These are phyloP conservation scores for Eretmocerus hayati DNA, from an alignment of 2,888 invertebrate species.

Conservation along the genomic window DNA sequence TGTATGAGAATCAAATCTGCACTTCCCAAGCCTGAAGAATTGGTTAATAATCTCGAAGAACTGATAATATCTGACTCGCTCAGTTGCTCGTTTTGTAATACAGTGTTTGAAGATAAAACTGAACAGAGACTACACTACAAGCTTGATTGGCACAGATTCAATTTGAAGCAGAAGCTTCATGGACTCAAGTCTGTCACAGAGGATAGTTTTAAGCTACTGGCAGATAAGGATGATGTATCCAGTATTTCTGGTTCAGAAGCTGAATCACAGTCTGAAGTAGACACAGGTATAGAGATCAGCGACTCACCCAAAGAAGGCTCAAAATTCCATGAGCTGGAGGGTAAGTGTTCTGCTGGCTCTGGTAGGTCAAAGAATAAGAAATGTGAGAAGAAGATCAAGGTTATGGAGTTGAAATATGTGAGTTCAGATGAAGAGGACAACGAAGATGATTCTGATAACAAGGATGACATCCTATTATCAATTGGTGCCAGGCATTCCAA, in stretches of 20 bases:
- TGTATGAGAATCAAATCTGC: conserved; percentile 54
- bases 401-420: conserved; percentile 28
- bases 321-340: conserved; percentile 22
- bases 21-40: conserved; percentile 26
- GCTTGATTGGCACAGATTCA: conserved; percentile 79
- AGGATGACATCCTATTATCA: conserved; percentile 29
- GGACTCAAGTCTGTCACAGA: conserved; percentile 53
- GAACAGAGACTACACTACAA: conserved; percentile 72
- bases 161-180: conserved; percentile 65
- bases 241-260: conserved; percentile 61
- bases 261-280: conserved; percentile 44
- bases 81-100: conserved; percentile 52
- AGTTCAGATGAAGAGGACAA: conserved; percentile 35
- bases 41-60: conserved; percentile 37
- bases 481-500: conserved; percentile 60
- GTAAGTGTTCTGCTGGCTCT: conserved; percentile 35
- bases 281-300: neutral
- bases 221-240: conserved; percentile 55
- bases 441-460: conserved; percentile 32
- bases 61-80: conserved; percentile 46
- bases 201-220: conserved; percentile 52
- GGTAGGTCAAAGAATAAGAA: conserved; percentile 31
- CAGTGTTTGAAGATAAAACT: conserved; percentile 52
- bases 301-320: neutral
- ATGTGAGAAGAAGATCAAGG: conserved; percentile 26